phyloP scores from a whole-genome alignment of 1,140 invertebrate genomes.

The Hycleus cichorii region DNA sequence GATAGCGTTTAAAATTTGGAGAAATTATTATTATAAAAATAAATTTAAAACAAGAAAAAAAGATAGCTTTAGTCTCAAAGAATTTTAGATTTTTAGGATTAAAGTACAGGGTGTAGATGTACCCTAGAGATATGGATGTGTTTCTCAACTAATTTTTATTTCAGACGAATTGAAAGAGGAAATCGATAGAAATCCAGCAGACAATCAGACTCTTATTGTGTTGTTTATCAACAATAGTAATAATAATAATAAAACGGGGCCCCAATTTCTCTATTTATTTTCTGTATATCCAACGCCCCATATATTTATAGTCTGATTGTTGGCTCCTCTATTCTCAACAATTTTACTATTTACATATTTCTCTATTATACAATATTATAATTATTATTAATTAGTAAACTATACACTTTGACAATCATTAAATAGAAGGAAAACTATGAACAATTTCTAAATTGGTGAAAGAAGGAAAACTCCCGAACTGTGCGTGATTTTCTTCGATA shows the following conservation, averaged over 20 bases:
- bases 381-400: slow-evolving; percentile 10
- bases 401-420: slow-evolving; percentile 28
- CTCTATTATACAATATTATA: no score
- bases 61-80: not conserved
- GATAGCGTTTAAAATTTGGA: not conserved
- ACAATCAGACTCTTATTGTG: no score
- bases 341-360: not conserved
- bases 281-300: no score
- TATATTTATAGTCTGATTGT: no score
- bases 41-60: slow-evolving; percentile 23
- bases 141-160: slow-evolving; percentile 17
- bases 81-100: slow-evolving; percentile 30
- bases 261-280: no score
- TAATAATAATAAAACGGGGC: no score
- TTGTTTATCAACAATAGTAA: no score
- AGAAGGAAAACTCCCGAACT: no score
- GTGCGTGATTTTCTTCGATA: no score
- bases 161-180: no score
- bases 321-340: not conserved
- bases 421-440: not conserved
- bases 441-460: no score
- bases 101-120: slow-evolving; percentile 42
- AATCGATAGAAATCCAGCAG: no score
- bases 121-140: slow-evolving; percentile 38
- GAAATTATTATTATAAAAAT: not conserved